phyloP scores from a whole-genome alignment of 2,113 vertebrate species.

The Panthera leo region DNA sequence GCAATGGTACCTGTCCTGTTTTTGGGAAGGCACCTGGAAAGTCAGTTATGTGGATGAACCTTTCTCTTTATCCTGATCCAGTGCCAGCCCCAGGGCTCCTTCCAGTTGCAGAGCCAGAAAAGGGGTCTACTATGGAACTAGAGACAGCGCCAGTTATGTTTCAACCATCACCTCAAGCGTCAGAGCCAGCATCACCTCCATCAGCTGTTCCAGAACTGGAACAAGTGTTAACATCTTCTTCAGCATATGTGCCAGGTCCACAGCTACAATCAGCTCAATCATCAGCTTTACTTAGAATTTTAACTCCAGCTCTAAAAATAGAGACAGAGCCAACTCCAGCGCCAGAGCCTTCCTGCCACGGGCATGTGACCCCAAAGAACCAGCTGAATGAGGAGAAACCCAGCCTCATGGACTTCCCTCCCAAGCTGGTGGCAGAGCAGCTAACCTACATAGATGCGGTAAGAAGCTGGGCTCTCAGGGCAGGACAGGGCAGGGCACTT shows the following conservation, averaged over 20 bases:
- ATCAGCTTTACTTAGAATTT: neutral
- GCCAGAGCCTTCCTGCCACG: neutral
- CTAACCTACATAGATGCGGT: too few relatives aligned
- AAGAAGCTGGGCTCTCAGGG: too few relatives aligned
- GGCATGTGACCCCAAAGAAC: neutral
- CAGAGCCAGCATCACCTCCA: neutral
- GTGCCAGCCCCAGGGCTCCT: too few relatives aligned
- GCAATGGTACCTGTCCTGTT: too few relatives aligned
- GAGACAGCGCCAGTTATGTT: neutral
- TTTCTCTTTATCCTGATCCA: too few relatives aligned
- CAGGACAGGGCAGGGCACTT: too few relatives aligned
- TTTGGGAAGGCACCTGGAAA: too few relatives aligned
- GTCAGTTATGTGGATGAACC: too few relatives aligned
- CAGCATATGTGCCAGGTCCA: neutral
- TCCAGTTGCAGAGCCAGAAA: too few relatives aligned
- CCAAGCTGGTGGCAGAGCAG: too few relatives aligned
- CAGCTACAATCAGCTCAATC: neutral
- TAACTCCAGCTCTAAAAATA: neutral
- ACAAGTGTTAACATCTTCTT: neutral
- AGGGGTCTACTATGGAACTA: too few relatives aligned
- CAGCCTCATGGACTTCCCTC: too few relatives aligned
- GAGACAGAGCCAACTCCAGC: neutral
- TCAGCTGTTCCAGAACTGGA: neutral
- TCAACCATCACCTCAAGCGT: neutral
- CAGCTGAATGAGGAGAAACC: neutral